Base-by-base conservation (phyloP, 2,797 vertebrate species). In the Rhadinocentrus ornatus region DNA sequence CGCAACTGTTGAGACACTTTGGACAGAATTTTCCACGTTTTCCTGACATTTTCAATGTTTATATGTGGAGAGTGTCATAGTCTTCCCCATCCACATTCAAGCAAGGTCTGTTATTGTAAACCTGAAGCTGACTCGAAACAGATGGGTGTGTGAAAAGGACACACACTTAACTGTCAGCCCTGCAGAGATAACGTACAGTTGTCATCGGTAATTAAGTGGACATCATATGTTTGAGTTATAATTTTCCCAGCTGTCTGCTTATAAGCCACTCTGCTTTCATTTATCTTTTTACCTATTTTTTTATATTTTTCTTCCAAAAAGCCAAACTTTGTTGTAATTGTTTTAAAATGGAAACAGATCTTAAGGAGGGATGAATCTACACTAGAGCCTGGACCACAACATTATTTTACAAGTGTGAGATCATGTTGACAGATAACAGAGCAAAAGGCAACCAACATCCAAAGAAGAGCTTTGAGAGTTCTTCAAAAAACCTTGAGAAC, bases 91-190 rank as follows among this genome's bases (percentile, higher is more conserved):
- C 26, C 2, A 29, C 26, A 54, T 3, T 54, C 24, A 54, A 27
- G 20, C 46, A 22, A 44, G 46, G 22, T 12, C 4, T 11, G 13
- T 54, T 15, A 29, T 0, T 15, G 26, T 54, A 53, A 53, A 54
- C 13, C 24, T 53, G 35, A 55, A 31, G 22, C 54, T 2, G 53
- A 31, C 37, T 56, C 27, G 56, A 32, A 56, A 57, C 1, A 1
- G 53, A 26, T 4, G 9, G 0, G 26, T 56, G 22, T 54, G 52
- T 66, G 22, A 44, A 32, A 32, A n/a, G 3, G 15, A 39, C 13
- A 6, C 50, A 31, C 53, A 44, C 52, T 56, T 44, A 56, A 56
- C 41, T 44, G 53, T 32, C 15, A 52, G 39, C 61, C 41, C 24
- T n/a, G 5, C 32, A 31, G 54, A 64, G 27, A 26, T 50, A 65